These are phyloP conservation scores for Xestia xanthographa DNA, from an alignment of 2,888 invertebrate genomes.

Conservation along the genomic window DNA sequence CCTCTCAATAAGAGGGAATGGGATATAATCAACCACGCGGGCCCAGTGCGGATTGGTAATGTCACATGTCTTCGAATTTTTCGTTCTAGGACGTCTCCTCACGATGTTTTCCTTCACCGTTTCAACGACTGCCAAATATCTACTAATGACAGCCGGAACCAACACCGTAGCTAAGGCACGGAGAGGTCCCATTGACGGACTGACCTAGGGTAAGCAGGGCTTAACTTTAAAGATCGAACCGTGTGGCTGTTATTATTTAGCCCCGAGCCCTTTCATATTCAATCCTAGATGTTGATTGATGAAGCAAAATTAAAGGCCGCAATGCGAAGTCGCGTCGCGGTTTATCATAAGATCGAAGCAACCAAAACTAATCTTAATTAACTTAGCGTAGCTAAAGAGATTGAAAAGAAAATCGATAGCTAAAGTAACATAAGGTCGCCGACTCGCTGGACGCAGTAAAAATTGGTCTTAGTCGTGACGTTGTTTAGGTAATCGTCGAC, in stretches of 20 bases:
- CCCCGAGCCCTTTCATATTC: background rate
- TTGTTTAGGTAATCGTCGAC: background rate
- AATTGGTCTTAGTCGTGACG: background rate
- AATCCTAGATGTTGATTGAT: background rate
- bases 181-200: background rate
- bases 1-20: no score
- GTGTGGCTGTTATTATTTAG: background rate
- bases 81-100: no score
- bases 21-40: no score
- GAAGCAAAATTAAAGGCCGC: background rate
- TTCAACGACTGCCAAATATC: background rate
- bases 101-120: no score
- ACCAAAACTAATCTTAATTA: constrained; percentile 34
- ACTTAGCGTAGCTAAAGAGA: constrained; percentile 37
- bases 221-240: background rate
- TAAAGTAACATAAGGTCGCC: background rate
- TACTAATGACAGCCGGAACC: background rate
- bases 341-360: constrained; percentile 7
- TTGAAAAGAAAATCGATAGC: constrained; percentile 23
- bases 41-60: no score
- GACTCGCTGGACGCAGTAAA: background rate
- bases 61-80: no score
- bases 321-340: background rate
- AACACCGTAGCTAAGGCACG: background rate
- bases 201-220: background rate